Evolutionary conservation across 2,113 vertebrate genomes (phyloP).

Genomic region (Pangasianodon gigas): DNA sequence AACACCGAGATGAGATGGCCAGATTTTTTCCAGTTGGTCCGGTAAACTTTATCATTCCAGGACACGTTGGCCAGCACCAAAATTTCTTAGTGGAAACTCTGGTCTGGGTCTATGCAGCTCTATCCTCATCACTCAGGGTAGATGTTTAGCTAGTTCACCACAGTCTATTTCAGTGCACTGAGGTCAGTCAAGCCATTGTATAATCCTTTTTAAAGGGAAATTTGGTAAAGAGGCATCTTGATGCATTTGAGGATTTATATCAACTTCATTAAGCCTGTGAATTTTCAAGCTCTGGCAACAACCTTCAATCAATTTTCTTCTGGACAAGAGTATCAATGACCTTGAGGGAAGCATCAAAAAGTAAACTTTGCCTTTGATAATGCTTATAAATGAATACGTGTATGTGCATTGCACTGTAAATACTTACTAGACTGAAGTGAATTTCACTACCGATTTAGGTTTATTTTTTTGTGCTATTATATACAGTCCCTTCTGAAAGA

Average conservation of each 20-base stretch:
- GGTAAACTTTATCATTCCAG: too few species aligned
- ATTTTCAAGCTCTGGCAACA: not conserved
- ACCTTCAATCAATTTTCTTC: not conserved
- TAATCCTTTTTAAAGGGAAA: not conserved
- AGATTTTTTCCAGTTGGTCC: too few species aligned
- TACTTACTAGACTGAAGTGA: not conserved
- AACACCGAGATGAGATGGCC: too few species aligned
- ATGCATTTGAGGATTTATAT: not conserved
- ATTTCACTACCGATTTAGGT: not conserved
- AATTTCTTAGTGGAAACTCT: too few species aligned
- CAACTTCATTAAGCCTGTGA: not conserved
- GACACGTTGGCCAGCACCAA: too few species aligned
- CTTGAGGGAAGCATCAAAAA: not conserved
- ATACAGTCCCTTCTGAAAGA: not conserved
- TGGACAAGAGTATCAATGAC: not conserved
- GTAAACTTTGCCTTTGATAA: not conserved
- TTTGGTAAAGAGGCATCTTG: not conserved
- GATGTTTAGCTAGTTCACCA: not conserved
- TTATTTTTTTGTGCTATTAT: not conserved
- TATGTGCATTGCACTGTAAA: not conserved
- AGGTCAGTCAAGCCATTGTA: not conserved
- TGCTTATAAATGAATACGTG: not conserved
- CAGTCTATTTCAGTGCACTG: constrained; percentile 1
- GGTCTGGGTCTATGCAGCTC: not conserved
- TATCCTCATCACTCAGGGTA: not conserved